Conservation (phyloP, 2,888 invertebrate species). For the Fragum fragum region DNA sequence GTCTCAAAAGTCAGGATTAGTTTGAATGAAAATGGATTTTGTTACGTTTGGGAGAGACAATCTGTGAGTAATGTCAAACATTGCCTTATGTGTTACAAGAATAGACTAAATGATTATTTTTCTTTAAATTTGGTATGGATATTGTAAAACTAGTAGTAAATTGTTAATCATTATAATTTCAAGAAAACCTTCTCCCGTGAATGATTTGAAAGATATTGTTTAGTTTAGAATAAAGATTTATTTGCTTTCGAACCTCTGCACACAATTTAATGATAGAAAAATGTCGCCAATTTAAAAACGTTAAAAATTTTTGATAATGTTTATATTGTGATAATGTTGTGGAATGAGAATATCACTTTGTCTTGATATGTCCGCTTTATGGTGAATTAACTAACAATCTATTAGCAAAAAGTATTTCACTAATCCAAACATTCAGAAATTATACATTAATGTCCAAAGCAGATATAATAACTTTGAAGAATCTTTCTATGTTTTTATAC, state of each 20-base stretch:
- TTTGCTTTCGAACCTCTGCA: not conserved
- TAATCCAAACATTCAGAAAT: not conserved
- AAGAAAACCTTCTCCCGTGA: not conserved
- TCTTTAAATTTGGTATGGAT: constrained; percentile 8
- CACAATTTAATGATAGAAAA: constrained; percentile 17
- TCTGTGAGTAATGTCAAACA: no score
- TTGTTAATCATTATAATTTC: constrained; percentile 5
- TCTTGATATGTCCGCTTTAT: constrained; percentile 24
- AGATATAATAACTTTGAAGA: not conserved
- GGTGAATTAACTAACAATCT: not conserved
- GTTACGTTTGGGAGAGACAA: constrained; percentile 34
- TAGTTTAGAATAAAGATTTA: constrained; percentile 5
- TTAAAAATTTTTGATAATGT: constrained; percentile 4
- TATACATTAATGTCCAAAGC: not conserved
- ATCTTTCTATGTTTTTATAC: constrained; percentile 22
- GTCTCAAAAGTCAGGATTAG: constrained; percentile 1
- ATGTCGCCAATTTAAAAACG: constrained; percentile 1
- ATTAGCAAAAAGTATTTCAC: not conserved
- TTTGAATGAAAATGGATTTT: constrained; percentile 27
- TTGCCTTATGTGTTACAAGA: not conserved
- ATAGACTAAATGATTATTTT: constrained; percentile 18
- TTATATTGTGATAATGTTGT: constrained; percentile 12
- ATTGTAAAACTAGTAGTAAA: constrained; percentile 14
- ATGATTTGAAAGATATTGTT: not conserved
- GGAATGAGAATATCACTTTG: constrained; percentile 23